Evolutionary conservation across 2,888 invertebrate genomes (phyloP), one percentile per base, ranked within the genome.

Genomic region (Stenolophus ochropezus): DNA sequence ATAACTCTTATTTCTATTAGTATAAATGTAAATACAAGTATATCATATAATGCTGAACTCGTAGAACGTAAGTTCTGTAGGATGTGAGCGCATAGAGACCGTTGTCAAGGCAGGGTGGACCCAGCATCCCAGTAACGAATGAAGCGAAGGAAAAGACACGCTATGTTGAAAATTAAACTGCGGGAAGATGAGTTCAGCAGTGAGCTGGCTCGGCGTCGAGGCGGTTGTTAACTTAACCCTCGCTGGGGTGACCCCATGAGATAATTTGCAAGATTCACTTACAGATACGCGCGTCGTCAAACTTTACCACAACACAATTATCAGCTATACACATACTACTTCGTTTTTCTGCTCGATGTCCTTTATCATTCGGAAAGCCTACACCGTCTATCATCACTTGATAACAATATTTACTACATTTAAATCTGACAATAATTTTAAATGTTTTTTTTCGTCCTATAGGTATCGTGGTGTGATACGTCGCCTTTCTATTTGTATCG

Each of bases 101-200:
- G 42, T 71, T 18, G 16, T 71, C 71, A 42, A 20, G 16, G 16
- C 18, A 71, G 33, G 71, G 71, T 71, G 71, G 4, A 8, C 18
- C 16, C 14, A 5, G 14, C n/a, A 25, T 0, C 16, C 16, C 11
- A 5, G 42, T 33, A 71, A 33, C 47, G 71, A 71, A 71, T 71
- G 42, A 71, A 71, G 27, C 27, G 20, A 21, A 61, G 47, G 23
- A 65, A 78, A 65, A 78, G 78, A 78, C 65, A 65, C 65, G 78
- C 6, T 23, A 75, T 20, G 78, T 33, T 78, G 33, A 33, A 78
- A 78, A 78, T 58, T 78, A 58, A 78, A 78, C 56, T 47, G 11
- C 25, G 47, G 25, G 47, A 65, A 61, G 56, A 56, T 56, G 20
- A 56, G 56, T 20, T 16, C 58, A 18, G 65, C 65, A 75, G 75